These are phyloP conservation scores for Gephyroberyx darwinii DNA, from an alignment of 2,797 vertebrate genomes.

Conservation along the genomic window DNA sequence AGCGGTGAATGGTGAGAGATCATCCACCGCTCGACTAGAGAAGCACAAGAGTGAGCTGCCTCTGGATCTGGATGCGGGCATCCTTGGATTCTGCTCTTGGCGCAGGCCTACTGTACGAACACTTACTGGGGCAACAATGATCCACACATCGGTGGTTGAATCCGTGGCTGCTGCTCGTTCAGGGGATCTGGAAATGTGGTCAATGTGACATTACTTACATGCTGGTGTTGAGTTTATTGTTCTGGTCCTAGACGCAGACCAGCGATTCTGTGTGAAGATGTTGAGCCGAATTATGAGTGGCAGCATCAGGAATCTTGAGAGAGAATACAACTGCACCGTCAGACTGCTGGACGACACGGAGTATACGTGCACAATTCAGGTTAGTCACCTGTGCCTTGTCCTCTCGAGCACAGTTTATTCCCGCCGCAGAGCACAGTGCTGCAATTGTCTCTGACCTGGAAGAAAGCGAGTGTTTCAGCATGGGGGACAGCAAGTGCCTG, in stretches of 20 bases:
- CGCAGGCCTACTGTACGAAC: conserved; percentile 46
- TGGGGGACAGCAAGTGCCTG: conserved; percentile 37
- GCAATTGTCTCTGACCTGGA: conserved; percentile 57
- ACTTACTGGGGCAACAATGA: conserved; percentile 77
- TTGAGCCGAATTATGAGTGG: conserved; percentile 98
- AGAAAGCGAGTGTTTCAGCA: conserved; percentile 42
- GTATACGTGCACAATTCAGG: conserved; percentile 98
- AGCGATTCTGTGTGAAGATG: conserved; percentile 87
- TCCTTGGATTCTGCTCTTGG: conserved; percentile 64
- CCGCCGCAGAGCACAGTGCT: conserved; percentile 25
- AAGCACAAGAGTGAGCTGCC: conserved; percentile 57
- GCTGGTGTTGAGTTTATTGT: conserved; percentile 78
- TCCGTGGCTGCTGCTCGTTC: conserved; percentile 63
- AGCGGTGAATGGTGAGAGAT: conserved; percentile 77
- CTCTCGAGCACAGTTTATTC: conserved; percentile 23
- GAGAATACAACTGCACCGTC: conserved; percentile 97
- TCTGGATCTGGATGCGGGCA: conserved; percentile 75
- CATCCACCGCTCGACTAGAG: conserved; percentile 58
- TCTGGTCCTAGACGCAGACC: conserved; percentile 77
- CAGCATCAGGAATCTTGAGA: conserved; percentile 97
- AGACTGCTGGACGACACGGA: conserved; percentile 97
- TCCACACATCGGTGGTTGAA: conserved; percentile 57
- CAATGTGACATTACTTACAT: conserved; percentile 78
- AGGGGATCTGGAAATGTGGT: conserved; percentile 67
- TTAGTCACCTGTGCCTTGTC: conserved; percentile 79